phyloP scores from a whole-genome alignment of 1,140 invertebrate species.

The Ooceraea biroi region DNA sequence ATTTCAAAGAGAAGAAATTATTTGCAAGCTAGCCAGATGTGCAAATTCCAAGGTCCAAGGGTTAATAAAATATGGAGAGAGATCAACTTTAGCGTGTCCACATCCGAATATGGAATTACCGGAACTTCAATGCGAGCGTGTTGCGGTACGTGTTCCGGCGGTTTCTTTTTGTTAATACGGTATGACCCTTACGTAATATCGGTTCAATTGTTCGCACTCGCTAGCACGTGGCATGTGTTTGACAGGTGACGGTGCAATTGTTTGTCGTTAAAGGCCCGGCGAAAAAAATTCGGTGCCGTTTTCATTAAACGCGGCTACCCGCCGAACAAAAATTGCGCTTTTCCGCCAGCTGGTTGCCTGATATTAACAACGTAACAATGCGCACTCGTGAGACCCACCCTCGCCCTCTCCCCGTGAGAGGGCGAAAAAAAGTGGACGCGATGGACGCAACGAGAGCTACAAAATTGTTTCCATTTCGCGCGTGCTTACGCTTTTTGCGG shows the following conservation, averaged over 20 bases:
- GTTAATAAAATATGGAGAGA: neutral
- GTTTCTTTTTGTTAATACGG: slow-evolving; percentile 50
- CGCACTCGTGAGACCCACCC: slow-evolving; percentile 41
- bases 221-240: slow-evolving; percentile 44
- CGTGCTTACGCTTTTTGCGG: neutral
- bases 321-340: slow-evolving; percentile 70
- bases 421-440: slow-evolving; percentile 55
- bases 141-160: neutral
- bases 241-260: slow-evolving; percentile 68
- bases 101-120: no score
- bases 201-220: slow-evolving; percentile 43
- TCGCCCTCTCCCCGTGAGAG: no score
- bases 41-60: neutral
- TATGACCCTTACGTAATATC: slow-evolving; percentile 42
- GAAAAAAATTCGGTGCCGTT: slow-evolving; percentile 62
- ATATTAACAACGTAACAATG: slow-evolving; percentile 68
- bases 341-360: slow-evolving; percentile 69
- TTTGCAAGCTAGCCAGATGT: neutral
- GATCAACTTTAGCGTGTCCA: neutral
- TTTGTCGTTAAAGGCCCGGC: slow-evolving; percentile 46
- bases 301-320: slow-evolving; percentile 68
- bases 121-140: neutral
- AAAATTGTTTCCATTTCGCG: slow-evolving; percentile 69
- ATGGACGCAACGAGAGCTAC: slow-evolving; percentile 42
- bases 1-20: neutral